Evolutionary conservation across 2,113 vertebrate species (phyloP), one percentile per base, ranked within the genome.

Genomic region (Symphodus melops): DNA sequence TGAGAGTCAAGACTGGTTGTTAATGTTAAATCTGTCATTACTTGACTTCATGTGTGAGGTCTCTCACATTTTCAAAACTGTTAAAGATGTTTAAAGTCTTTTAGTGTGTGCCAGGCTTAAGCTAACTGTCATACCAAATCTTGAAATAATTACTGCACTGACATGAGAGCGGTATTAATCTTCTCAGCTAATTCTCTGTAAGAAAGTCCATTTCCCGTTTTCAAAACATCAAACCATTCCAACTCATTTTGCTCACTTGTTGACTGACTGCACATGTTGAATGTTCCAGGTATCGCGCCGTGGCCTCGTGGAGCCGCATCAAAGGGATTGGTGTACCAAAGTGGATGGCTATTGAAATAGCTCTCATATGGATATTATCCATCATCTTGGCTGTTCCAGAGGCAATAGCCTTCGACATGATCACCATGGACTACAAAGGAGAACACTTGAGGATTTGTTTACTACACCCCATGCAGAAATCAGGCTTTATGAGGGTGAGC

Each of bases 271-370:
- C 42, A 70, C 39, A 3, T 21, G 16, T 51, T 51, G 10, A 1
- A 39, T 55, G 12, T 71, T 70, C 9, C 77, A 99, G 98, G 88
- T 99, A 98, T 79, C 95, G 97, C 60, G 97, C 97, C 1, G 97
- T 99, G 55, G 96, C 96, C 71, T 99, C 97, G 0, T 98, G 97
- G 97, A 98, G 95, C 89, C 95, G 95, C 11, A 97, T 99, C 88
- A 97, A 99, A 94, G 96, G 97, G 39, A 97, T 97, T 0, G 95
- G 97, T 0, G 95, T 98, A 83, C 96, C 98, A 0, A 98, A 95
- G 88, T 97, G 96, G 95, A 98, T 96, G 67, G 95, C 97, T 12
- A 95, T 97, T 13, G 96, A 97, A 93, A 99, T 99, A 74, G 91
- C 95, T 17, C 85, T 98, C 71, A 99, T 99, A 85, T 99, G 98